Percentiles rank a stretch among this genome's conserved stretches.
Conservation (phyloP, 2,888 invertebrate species). For the Choristoneura rosaceana region DNA sequence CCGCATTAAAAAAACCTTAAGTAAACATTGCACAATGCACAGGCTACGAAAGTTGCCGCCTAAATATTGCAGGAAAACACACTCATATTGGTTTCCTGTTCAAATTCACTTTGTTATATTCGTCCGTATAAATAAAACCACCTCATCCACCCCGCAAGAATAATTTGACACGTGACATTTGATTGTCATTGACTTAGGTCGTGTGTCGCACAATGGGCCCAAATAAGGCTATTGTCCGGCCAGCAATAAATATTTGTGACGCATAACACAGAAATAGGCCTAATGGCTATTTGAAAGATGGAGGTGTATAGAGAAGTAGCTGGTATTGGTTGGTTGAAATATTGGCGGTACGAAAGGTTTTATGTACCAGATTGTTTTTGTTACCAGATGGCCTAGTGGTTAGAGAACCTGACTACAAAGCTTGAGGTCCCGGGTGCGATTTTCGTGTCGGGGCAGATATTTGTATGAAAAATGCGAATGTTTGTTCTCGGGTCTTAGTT, state of each 20-base stretch:
- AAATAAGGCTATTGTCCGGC: conserved; percentile 14
- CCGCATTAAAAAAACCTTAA: too few relatives aligned
- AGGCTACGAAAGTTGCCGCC: too few relatives aligned
- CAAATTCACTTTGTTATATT: background rate
- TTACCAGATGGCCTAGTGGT: too few relatives aligned
- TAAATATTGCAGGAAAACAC: background rate
- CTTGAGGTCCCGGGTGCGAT: too few relatives aligned
- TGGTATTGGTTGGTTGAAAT: conserved; percentile 5
- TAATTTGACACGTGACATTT: conserved; percentile 34
- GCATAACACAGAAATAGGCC: conserved; percentile 20
- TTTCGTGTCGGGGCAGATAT: too few relatives aligned
- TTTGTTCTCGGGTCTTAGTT: too few relatives aligned
- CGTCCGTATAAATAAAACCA: conserved; percentile 17
- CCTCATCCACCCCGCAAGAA: background rate
- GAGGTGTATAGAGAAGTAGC: background rate
- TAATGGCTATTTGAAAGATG: background rate
- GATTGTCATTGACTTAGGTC: conserved; percentile 34
- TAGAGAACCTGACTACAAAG: too few relatives aligned
- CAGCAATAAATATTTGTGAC: conserved; percentile 20
- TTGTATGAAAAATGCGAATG: too few relatives aligned
- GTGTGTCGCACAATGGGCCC: background rate
- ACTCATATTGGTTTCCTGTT: background rate
- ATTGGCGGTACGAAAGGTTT: background rate
- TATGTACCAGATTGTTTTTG: too few relatives aligned
- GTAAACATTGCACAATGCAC: too few relatives aligned